These are phyloP conservation scores for Onychomys leucogaster DNA, from an alignment of 2,797 vertebrate genomes.

Conservation along the genomic window DNA sequence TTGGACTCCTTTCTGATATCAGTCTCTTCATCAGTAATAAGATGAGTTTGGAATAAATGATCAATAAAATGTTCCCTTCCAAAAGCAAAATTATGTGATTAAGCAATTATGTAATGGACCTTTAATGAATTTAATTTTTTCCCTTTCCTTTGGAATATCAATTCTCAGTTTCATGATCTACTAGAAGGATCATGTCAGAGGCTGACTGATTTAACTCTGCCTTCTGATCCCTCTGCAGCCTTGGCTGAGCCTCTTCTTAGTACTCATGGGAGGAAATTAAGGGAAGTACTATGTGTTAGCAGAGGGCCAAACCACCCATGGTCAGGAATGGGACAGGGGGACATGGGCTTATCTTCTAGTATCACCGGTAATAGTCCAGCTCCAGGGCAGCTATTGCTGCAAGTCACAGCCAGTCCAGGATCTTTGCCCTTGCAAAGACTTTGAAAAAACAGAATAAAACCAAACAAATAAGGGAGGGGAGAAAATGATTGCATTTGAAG, in stretches of 20 bases:
- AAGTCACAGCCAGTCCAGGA: neutral
- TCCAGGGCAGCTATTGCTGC: neutral
- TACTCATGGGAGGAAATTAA: neutral
- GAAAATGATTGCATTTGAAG: slow-evolving; percentile 70
- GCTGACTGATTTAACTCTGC: slow-evolving; percentile 47
- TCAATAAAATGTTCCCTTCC: slow-evolving; percentile 38
- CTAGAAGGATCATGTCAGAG: neutral
- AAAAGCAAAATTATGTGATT: slow-evolving; percentile 48
- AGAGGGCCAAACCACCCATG: neutral
- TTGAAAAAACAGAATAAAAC: neutral
- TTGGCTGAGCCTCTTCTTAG: neutral
- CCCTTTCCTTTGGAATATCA: neutral
- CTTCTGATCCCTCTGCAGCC: neutral
- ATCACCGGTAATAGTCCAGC: neutral
- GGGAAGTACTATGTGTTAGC: neutral
- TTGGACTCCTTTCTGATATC: neutral
- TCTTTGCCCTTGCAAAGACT: slow-evolving; percentile 30
- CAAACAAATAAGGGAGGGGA: neutral
- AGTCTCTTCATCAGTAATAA: slow-evolving; percentile 12
- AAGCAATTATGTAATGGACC: slow-evolving; percentile 45
- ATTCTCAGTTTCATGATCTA: slow-evolving; percentile 2
- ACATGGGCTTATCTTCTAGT: no score
- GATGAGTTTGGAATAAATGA: neutral
- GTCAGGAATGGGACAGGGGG: neutral
- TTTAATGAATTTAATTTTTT: slow-evolving; percentile 45